Conservation (phyloP, 2,113 vertebrate genomes). For the Callorhinus ursinus region DNA sequence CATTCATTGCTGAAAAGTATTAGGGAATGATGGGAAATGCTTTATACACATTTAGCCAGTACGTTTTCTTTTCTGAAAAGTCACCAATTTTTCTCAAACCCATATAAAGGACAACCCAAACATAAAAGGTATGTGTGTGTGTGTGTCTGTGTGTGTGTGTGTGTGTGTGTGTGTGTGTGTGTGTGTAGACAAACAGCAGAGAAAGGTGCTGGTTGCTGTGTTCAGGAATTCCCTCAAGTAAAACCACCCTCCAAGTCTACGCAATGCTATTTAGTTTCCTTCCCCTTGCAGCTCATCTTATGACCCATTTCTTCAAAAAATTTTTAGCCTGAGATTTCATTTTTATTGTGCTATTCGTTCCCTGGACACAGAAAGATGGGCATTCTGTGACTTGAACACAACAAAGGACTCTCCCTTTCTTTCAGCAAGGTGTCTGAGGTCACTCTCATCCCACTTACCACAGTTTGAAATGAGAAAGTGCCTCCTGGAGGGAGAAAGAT, state of each 20-base stretch:
- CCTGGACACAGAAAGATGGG: background rate
- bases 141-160: background rate
- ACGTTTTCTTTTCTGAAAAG: background rate
- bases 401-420: slow-evolving; percentile 24
- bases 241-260: background rate
- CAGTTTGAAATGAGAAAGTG: background rate
- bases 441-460: background rate
- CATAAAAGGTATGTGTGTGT: background rate
- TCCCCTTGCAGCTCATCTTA: background rate
- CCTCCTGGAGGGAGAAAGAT: slow-evolving; percentile 28
- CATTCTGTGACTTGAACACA: background rate
- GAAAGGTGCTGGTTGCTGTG: background rate
- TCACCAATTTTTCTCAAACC: background rate
- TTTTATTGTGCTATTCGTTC: background rate
- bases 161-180: background rate
- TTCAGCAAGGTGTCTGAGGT: background rate
- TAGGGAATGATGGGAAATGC: background rate
- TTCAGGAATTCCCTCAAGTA: background rate
- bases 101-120: background rate
- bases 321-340: slow-evolving; percentile 3
- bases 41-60: background rate
- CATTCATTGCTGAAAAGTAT: background rate
- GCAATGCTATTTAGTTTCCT: background rate
- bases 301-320: background rate
- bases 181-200: background rate